Percentiles rank a stretch among this genome's conserved stretches.
phyloP scores from a whole-genome alignment of 2,113 vertebrate genomes.

The Carassius auratus region DNA sequence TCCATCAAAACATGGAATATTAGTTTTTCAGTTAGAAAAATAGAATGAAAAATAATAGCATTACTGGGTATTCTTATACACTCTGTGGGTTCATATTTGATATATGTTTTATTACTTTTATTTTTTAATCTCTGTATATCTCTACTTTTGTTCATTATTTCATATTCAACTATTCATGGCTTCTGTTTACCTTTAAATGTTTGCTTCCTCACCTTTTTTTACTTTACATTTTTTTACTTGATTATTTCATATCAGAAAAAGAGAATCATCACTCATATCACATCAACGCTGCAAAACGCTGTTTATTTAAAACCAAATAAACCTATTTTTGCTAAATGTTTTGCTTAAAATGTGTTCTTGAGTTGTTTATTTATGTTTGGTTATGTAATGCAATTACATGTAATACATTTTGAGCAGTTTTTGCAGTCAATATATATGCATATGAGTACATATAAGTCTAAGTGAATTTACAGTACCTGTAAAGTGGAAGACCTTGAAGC shows the following conservation, averaged over 20 bases:
- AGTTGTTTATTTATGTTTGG: neutral
- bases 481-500: conserved; percentile 78
- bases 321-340: neutral
- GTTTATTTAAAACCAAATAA: neutral
- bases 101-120: too few relatives aligned
- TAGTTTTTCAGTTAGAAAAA: too few relatives aligned
- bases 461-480: conserved; percentile 68
- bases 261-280: neutral
- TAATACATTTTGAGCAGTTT: neutral
- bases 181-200: too few relatives aligned
- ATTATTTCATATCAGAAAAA: neutral
- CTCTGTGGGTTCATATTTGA: too few relatives aligned
- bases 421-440: neutral
- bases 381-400: neutral
- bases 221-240: neutral
- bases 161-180: too few relatives aligned
- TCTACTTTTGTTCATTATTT: too few relatives aligned
- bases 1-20: too few relatives aligned
- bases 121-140: too few relatives aligned
- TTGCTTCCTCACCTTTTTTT: neutral
- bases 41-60: too few relatives aligned
- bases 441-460: neutral
- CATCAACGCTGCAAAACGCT: neutral
- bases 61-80: too few relatives aligned
- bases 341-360: neutral